Evolutionary conservation across 1,140 invertebrate genomes (phyloP).

Genomic region (Trichonephila clavata): DNA sequence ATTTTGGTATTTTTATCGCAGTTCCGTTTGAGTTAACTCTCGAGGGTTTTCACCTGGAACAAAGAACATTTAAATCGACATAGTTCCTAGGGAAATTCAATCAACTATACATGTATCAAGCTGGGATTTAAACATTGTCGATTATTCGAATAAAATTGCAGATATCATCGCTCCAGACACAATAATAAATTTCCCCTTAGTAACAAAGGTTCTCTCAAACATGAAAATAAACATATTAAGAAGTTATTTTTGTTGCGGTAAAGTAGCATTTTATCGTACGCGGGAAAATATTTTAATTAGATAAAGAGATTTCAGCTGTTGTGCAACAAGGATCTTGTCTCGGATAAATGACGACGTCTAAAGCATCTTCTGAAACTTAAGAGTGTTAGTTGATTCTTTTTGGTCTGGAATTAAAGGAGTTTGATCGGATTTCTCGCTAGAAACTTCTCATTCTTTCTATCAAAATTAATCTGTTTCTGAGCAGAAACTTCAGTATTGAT

Average conservation of each 20-base stretch:
- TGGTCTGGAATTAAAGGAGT: neutral
- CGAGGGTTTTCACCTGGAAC: no score
- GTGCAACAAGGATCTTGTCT: slow-evolving; percentile 7
- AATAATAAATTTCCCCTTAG: slow-evolving; percentile 12
- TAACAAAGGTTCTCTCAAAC: neutral
- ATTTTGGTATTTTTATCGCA: neutral
- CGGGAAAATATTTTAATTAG: slow-evolving; percentile 12
- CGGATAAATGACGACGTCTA: neutral
- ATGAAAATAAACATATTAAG: neutral
- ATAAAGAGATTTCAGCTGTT: neutral
- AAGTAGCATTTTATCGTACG: neutral
- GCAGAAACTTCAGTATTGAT: neutral
- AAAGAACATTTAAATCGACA: neutral
- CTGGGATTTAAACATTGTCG: neutral
- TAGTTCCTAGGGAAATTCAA: neutral
- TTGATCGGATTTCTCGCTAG: slow-evolving; percentile 1
- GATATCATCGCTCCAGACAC: neutral
- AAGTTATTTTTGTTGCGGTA: slow-evolving; percentile 16
- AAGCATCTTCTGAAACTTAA: slow-evolving; percentile 34
- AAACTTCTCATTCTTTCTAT: slow-evolving; percentile 22
- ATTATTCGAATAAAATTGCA: neutral
- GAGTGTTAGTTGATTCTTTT: neutral
- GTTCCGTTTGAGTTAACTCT: neutral
- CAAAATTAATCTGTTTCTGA: slow-evolving; percentile 16
- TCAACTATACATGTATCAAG: neutral